Base-by-base conservation (phyloP, 1,140 invertebrate species). In the Apis laboriosa region DNA sequence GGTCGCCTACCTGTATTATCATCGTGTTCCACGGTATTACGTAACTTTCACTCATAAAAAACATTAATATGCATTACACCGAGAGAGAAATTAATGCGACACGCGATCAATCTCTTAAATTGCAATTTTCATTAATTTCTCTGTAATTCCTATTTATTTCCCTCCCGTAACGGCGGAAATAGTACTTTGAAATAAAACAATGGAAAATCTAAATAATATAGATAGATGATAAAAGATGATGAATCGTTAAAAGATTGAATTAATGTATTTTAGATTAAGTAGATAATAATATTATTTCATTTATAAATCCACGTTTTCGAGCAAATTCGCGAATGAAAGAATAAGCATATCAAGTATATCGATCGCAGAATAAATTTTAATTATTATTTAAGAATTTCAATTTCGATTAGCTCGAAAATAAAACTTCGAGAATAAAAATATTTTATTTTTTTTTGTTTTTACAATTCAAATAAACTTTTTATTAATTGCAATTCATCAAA, bases 71-170 rank as follows among this genome's bases (percentile, higher is more conserved):
- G 63, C 28, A 56, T 58, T n/a, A 60, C 21, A n/a, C n/a, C 19
- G 2, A 5, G 21, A 43, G 19, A 9, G 19, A 75, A 75, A 61
- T 49, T 49, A 58, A 43, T 21, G 34, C 24, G n/a, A 55, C 70
- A 19, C 70, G 13, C 51, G 51, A 28, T 55, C 70, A 55, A 55
- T 53, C 49, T 70, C 67, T 55, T 24, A 51, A 51, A 51, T n/a
- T n/a, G 68, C n/a, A 51, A 71, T 51, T 51, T 71, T 15, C 49
- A 71, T 71, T 53, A 24, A 24, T 51, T 71, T 71, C 51, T 28
- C 51, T 55, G 70, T 28, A 72, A 72, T 72, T 72, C 43, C 49
- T 9, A 28, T 55, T 72, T 55, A 70, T 70, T 49, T n/a, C 17
- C 11, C 19, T 21, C 15, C 1, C 11, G 1, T 19, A 15, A 9